Conservation (phyloP, 2,888 invertebrate species). For the Agriopis leucophaearia region DNA sequence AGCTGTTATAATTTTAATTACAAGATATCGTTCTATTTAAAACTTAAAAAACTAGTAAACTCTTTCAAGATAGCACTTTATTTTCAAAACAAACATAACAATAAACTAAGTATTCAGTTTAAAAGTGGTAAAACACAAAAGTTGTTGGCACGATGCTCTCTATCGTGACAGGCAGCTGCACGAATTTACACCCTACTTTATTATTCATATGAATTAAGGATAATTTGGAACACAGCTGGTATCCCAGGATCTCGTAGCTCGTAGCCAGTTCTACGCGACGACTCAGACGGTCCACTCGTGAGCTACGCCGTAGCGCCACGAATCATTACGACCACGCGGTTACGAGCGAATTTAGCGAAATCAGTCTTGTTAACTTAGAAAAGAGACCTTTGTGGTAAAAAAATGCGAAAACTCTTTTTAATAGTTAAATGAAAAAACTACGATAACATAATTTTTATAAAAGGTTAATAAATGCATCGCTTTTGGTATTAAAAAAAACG, state of each 20-base stretch:
- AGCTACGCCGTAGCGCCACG: conserved; percentile 62
- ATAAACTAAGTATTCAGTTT: conserved; percentile 13
- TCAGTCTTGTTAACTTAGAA: not conserved
- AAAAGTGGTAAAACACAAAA: conserved; percentile 38
- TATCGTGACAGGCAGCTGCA: conserved; percentile 48
- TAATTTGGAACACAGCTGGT: conserved; percentile 63
- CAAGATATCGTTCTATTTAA: too few species aligned
- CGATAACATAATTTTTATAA: not conserved
- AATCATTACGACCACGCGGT: conserved; percentile 43
- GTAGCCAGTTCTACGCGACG: conserved; percentile 61
- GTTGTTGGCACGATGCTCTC: conserved; percentile 43
- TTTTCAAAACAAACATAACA: not conserved
- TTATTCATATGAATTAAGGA: conserved; percentile 60
- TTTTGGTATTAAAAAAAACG: not conserved
- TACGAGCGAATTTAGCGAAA: conserved; percentile 41
- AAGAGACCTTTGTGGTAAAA: not conserved
- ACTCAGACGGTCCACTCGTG: conserved; percentile 60
- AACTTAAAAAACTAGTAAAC: too few species aligned
- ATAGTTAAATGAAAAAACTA: not conserved
- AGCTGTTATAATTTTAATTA: too few species aligned
- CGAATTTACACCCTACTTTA: conserved; percentile 50
- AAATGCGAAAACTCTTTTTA: not conserved
- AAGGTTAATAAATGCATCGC: not conserved
- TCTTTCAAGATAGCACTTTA: too few species aligned
- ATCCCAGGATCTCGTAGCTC: conserved; percentile 55